A percentile compares a stretch with the other conserved stretches of the same genome.
phyloP scores from a whole-genome alignment of 2,797 vertebrate genomes.

The Odontamblyopus lacepedii region DNA sequence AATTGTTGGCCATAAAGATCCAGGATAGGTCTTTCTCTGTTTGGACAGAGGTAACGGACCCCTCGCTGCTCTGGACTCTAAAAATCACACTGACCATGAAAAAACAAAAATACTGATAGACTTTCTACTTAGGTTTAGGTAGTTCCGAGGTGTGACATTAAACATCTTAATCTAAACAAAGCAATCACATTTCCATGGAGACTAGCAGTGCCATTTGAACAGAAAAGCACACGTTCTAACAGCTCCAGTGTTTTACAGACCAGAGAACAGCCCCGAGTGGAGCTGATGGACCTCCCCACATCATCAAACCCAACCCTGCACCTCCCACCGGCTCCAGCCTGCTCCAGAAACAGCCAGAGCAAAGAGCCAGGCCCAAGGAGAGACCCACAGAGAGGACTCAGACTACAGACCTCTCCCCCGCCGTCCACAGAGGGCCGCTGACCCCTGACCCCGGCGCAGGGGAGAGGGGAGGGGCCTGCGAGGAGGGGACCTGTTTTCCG shows the following conservation, averaged over 20 bases:
- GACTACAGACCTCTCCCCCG: constrained; percentile 34
- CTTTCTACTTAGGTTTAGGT: too few species aligned
- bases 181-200: too few species aligned
- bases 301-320: constrained; percentile 30
- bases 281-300: constrained; percentile 31
- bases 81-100: too few species aligned
- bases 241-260: constrained; percentile 70
- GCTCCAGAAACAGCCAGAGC: constrained; percentile 39
- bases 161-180: too few species aligned
- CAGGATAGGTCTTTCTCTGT: too few species aligned
- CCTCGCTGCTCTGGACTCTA: too few species aligned
- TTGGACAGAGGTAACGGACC: too few species aligned
- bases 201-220: too few species aligned
- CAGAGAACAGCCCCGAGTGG: constrained; percentile 35
- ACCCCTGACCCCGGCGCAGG: constrained; percentile 42
- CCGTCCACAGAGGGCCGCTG: constrained; percentile 40
- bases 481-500: constrained; percentile 81
- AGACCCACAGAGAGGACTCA: constrained; percentile 35
- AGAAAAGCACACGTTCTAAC: constrained; percentile 65
- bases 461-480: constrained; percentile 66
- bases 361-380: constrained; percentile 42
- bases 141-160: too few species aligned
- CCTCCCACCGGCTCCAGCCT: constrained; percentile 23
- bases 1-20: too few species aligned
- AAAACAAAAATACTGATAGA: too few species aligned